Evolutionary conservation across 53 echinoderm and acorn worm species (phyloP).

Genomic region (Holothuria scabra): DNA sequence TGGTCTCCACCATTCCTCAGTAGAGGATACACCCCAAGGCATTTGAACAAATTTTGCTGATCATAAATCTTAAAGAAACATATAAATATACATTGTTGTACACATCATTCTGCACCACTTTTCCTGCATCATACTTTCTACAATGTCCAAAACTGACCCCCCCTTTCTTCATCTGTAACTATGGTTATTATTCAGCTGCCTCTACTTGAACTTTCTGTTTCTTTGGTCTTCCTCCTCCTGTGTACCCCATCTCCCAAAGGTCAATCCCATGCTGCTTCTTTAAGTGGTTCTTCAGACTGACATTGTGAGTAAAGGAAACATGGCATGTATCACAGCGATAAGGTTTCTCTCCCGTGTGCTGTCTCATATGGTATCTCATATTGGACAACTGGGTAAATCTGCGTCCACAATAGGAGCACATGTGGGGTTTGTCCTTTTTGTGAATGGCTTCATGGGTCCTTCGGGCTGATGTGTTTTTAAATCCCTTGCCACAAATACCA

Average conservation of each 20-base stretch:
- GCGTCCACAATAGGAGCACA: conserved; percentile 80
- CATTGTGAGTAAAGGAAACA: conserved; percentile 88
- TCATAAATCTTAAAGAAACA: too few species aligned
- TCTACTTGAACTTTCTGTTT: conserved; percentile 10
- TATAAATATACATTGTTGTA: too few species aligned
- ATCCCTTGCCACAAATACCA: conserved; percentile 69
- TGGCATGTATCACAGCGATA: conserved; percentile 77
- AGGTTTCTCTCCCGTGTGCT: conserved; percentile 90
- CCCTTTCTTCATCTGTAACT: too few species aligned
- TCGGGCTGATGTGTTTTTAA: conserved; percentile 50
- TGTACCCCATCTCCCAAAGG: conserved; percentile 65
- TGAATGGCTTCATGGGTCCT: conserved; percentile 67
- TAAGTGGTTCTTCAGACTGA: conserved; percentile 92
- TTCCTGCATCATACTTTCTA: too few species aligned
- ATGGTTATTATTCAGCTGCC: too few species aligned
- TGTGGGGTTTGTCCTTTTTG: conserved; percentile 71
- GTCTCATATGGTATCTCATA: conserved; percentile 77
- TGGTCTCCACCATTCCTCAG: too few species aligned
- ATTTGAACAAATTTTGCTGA: too few species aligned
- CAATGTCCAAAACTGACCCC: too few species aligned
- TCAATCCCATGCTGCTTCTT: conserved; percentile 89
- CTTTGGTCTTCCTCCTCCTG: conserved; percentile 50
- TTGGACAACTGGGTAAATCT: conserved; percentile 85
- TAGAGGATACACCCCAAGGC: too few species aligned
- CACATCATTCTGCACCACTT: too few species aligned